Conservation (phyloP, 2,113 vertebrate genomes). For the Spea bombifrons region DNA sequence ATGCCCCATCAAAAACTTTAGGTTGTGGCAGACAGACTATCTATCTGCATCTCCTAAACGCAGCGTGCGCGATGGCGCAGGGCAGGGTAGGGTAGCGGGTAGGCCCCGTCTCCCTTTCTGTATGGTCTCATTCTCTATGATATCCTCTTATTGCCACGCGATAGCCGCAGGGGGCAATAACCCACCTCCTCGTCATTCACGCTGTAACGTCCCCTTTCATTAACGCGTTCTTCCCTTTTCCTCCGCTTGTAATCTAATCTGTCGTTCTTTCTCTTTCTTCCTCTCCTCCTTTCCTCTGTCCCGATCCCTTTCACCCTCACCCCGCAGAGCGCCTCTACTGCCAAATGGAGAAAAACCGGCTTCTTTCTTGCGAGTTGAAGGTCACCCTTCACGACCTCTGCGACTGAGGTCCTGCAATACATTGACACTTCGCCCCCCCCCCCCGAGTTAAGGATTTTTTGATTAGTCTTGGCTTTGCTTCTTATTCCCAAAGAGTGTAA, state of each 20-base stretch:
- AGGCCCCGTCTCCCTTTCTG: too few species aligned
- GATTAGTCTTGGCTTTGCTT: background rate
- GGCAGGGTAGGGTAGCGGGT: too few species aligned
- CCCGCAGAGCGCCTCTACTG: slow-evolving; percentile 69
- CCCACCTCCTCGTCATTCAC: background rate
- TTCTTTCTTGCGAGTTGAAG: slow-evolving; percentile 75
- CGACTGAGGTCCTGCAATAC: slow-evolving; percentile 60
- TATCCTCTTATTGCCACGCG: too few species aligned
- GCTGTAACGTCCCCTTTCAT: slow-evolving; percentile 26
- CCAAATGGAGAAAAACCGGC: slow-evolving; percentile 72
- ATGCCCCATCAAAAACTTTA: too few species aligned
- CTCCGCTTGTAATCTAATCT: background rate
- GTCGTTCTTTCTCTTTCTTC: slow-evolving; percentile 14
- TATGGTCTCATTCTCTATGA: too few species aligned
- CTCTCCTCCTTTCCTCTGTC: slow-evolving; percentile 31
- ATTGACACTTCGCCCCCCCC: slow-evolving; percentile 41
- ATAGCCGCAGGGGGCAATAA: too few species aligned
- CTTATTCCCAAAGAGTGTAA: background rate
- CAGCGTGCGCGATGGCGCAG: too few species aligned
- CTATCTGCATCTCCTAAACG: too few species aligned
- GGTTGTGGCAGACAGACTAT: too few species aligned
- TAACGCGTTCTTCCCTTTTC: slow-evolving; percentile 37
- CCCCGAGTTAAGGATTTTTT: background rate
- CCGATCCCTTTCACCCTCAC: background rate
- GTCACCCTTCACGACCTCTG: slow-evolving; percentile 75